Evolutionary conservation across 2,888 invertebrate genomes (phyloP), one percentile per base, ranked within the genome.

Genomic region (Drosophila paranaensis): DNA sequence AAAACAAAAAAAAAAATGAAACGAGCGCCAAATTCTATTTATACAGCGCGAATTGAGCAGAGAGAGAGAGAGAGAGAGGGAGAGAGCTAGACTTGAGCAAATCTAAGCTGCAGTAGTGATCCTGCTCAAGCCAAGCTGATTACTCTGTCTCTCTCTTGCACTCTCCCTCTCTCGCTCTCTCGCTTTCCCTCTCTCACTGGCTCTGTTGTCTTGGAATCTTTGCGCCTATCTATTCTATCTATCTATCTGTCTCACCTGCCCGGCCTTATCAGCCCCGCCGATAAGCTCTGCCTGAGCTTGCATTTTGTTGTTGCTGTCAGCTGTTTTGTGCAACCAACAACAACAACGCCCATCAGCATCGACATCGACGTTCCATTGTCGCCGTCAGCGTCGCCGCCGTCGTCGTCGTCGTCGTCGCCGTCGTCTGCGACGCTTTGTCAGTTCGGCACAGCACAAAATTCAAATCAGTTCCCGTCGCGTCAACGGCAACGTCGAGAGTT

Each of bases 401-500:
- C n/a, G 54, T 10, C 30, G 37, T n/a, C 35, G 42, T 6, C n/a
- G 6, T 20, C 14, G 60, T 14, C 6, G 74, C n/a, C 39, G 71
- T 16, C 54, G 60, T 46, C 56, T 43, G 14, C 30, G 68, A 43
- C 56, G 58, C 51, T 69, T 56, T 66, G 74, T 60, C 70, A 58
- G 64, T 53, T 30, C 60, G 58, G 68, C 57, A 61, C 43, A 55
- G 35, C 37, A 53, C 37, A 61, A 75, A 82, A 79, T 87, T 84
- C 68, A 84, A 84, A 87, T 87, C 84, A 84, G 84, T 84, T 82
- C 67, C 78, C 82, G 75, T 67, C 87, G 84, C 87, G 79, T 83
- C 84, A 77, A 62, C 73, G 77, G 55, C 61, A 72, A 67, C 75
- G 70, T 74, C 74, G 70, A 54, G 65, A 65, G 55, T 68, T 67